These are phyloP conservation scores for Calliopum simillimum DNA, from an alignment of 2,888 invertebrate species.

Conservation along the genomic window DNA sequence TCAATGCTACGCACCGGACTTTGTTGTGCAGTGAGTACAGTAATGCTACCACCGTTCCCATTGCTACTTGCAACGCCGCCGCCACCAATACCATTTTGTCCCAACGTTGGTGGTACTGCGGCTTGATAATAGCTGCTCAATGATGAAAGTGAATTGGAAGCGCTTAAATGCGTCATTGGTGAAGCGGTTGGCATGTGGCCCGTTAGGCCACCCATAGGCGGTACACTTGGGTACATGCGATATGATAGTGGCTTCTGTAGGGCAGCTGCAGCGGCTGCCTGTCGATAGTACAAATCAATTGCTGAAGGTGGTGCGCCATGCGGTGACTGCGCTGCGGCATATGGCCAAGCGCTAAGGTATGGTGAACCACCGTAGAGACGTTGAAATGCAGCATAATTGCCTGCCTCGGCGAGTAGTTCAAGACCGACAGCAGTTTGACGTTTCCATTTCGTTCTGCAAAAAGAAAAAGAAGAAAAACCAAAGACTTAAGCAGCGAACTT, in stretches of 20 bases:
- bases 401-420: conserved; percentile 96
- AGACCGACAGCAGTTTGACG: conserved; percentile 97
- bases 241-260: conserved; percentile 90
- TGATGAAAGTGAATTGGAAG: conserved; percentile 72
- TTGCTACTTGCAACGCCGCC: conserved; percentile 17
- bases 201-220: conserved; percentile 57
- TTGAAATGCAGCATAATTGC: conserved; percentile 98
- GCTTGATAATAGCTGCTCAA: conserved; percentile 71
- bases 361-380: conserved; percentile 84
- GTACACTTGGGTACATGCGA: conserved; percentile 68
- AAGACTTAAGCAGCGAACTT: conserved; percentile 22
- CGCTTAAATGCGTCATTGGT: conserved; percentile 67
- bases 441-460: conserved; percentile 94
- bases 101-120: conserved; percentile 45
- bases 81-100: conserved; percentile 29
- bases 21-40: not conserved
- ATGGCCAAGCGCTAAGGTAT: conserved; percentile 74
- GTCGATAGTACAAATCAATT: conserved; percentile 84
- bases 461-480: conserved; percentile 6
- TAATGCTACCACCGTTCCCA: not conserved
- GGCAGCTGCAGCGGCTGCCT: conserved; percentile 79
- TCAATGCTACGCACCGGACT: conserved; percentile 44
- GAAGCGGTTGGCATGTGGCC: conserved; percentile 50
- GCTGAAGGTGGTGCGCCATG: conserved; percentile 75
- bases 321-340: conserved; percentile 71